These are phyloP conservation scores for Anodontia alba DNA, from an alignment of 2,888 invertebrate species.

Conservation along the genomic window DNA sequence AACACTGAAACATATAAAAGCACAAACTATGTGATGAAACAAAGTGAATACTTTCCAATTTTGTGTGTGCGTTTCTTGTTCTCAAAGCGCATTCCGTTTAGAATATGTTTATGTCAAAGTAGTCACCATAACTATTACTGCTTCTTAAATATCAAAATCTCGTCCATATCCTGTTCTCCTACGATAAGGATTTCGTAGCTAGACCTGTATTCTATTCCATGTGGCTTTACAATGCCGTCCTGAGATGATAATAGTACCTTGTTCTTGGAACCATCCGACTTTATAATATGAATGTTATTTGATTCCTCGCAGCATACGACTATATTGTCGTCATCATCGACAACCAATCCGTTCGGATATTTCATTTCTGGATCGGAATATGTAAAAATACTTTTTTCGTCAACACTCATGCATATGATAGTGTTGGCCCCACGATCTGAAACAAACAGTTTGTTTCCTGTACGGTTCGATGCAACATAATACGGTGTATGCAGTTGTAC, in stretches of 20 bases:
- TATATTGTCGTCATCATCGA: background rate
- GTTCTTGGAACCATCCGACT: background rate
- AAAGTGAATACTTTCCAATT: no score
- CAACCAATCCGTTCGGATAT: background rate
- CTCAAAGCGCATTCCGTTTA: no score
- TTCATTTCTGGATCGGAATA: background rate
- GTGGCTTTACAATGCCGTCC: background rate
- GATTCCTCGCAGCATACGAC: background rate
- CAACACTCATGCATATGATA: background rate
- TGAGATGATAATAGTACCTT: background rate
- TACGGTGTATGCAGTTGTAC: background rate
- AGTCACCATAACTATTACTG: no score
- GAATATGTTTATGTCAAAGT: no score
- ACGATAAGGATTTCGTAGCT: background rate
- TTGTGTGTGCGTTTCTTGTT: no score
- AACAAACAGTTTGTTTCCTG: background rate
- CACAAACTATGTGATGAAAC: no score
- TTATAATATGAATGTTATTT: background rate
- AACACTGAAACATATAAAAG: no score
- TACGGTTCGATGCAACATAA: background rate
- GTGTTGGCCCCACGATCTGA: background rate
- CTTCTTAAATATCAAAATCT: no score
- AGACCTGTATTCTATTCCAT: background rate
- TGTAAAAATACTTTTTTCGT: background rate
- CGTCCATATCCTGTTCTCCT: background rate